Evolutionary conservation across 2,888 invertebrate species (phyloP).

Genomic region (Exocentrus adspersus): DNA sequence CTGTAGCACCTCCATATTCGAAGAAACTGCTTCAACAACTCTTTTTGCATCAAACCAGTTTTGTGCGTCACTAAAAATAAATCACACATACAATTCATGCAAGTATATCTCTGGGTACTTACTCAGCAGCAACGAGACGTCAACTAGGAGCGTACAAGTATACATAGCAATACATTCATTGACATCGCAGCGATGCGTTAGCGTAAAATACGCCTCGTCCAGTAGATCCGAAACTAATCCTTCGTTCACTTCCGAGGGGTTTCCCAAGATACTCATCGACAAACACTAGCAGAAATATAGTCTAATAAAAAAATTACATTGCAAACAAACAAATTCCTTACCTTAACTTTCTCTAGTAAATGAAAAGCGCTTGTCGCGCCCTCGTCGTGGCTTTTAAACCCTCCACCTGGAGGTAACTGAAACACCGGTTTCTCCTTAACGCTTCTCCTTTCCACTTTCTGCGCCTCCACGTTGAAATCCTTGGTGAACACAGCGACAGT

Average conservation of each 20-base stretch:
- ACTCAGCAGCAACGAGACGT: slow-evolving; percentile 54
- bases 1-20: slow-evolving; percentile 45
- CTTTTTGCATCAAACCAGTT: slow-evolving; percentile 32
- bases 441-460: slow-evolving; percentile 33
- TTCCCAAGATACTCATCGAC: slow-evolving; percentile 41
- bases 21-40: slow-evolving; percentile 34
- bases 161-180: slow-evolving; percentile 52
- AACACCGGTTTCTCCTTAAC: slow-evolving; percentile 44
- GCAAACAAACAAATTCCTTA: too few species aligned
- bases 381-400: slow-evolving; percentile 48
- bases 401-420: slow-evolving; percentile 51
- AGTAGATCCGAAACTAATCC: slow-evolving; percentile 38
- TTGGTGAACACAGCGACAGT: slow-evolving; percentile 57
- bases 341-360: slow-evolving; percentile 53
- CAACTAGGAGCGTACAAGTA: slow-evolving; percentile 52
- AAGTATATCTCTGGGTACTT: too few species aligned
- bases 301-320: too few species aligned
- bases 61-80: slow-evolving; percentile 48
- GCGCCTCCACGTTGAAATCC: slow-evolving; percentile 54
- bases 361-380: slow-evolving; percentile 50
- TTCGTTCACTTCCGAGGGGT: slow-evolving; percentile 26
- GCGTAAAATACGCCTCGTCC: slow-evolving; percentile 41
- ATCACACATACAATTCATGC: not conserved
- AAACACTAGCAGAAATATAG: too few species aligned
- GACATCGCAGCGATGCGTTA: slow-evolving; percentile 56